phyloP scores from a whole-genome alignment of 2,888 invertebrate species.

The Aromia moschata region DNA sequence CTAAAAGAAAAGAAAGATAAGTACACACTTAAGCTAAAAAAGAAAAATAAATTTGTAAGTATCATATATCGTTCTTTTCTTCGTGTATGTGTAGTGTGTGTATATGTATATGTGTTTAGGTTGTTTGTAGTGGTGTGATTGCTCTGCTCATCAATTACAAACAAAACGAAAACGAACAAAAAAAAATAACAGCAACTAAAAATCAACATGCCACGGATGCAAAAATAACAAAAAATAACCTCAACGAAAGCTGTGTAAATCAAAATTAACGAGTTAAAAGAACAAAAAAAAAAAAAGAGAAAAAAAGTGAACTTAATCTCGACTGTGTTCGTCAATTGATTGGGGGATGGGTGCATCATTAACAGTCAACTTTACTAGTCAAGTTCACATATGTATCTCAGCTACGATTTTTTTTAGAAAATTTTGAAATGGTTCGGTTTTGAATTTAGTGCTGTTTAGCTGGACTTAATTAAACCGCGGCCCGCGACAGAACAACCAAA shows the following conservation, averaged over 20 bases:
- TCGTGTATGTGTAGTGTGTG: slow-evolving; percentile 35
- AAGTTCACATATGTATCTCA: slow-evolving; percentile 19
- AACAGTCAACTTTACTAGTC: slow-evolving; percentile 32
- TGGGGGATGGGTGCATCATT: slow-evolving; percentile 57
- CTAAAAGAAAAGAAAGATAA: slow-evolving; percentile 26
- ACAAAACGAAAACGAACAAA: slow-evolving; percentile 51
- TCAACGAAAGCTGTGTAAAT: slow-evolving; percentile 42
- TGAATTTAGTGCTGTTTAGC: slow-evolving; percentile 30
- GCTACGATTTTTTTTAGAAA: slow-evolving; percentile 8
- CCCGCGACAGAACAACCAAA: slow-evolving; percentile 63
- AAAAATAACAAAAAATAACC: slow-evolving; percentile 53
- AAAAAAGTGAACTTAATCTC: slow-evolving; percentile 41
- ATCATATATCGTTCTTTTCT: slow-evolving; percentile 28
- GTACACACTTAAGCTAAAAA: too few relatives aligned
- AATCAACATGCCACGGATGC: slow-evolving; percentile 62
- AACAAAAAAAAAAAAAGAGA: slow-evolving; percentile 34
- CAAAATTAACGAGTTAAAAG: slow-evolving; percentile 37
- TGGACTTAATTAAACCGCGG: slow-evolving; percentile 40
- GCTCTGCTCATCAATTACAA: slow-evolving; percentile 61
- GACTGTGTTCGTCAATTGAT: slow-evolving; percentile 60
- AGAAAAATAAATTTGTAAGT: too few relatives aligned
- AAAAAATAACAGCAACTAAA: slow-evolving; percentile 53
- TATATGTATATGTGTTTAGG: slow-evolving; percentile 37
- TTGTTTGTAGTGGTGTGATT: slow-evolving; percentile 49
- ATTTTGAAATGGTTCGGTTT: slow-evolving; percentile 17